Evolutionary conservation across 2,797 vertebrate genomes (phyloP).

Genomic region (Myotis myotis): DNA sequence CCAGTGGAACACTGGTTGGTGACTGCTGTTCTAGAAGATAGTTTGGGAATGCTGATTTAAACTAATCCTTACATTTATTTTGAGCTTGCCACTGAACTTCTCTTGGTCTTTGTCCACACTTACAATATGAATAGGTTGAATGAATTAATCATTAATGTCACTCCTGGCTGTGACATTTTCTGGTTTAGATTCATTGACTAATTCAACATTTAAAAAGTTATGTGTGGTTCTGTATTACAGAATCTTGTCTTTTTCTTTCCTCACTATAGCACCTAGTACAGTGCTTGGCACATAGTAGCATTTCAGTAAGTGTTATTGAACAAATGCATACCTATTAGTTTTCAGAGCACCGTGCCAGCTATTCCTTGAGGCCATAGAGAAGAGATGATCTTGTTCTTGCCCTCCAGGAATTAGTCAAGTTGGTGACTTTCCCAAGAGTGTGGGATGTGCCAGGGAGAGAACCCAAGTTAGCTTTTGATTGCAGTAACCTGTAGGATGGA

Average conservation of each 20-base stretch:
- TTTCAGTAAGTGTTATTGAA: not conserved
- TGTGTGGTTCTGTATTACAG: not conserved
- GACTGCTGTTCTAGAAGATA: not conserved
- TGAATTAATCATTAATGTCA: not conserved
- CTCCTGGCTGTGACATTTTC: slow-evolving; percentile 4
- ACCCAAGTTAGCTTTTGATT: not conserved
- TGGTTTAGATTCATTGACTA: slow-evolving; percentile 19
- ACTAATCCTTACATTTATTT: not conserved
- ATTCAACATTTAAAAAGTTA: not conserved
- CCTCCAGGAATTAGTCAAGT: not conserved
- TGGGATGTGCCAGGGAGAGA: not conserved
- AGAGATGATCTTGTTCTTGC: not conserved
- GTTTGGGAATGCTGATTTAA: slow-evolving; percentile 23
- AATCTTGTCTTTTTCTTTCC: not conserved
- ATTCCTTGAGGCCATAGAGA: not conserved
- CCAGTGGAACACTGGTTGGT: too few species aligned
- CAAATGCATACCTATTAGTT: not conserved
- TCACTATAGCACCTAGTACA: not conserved
- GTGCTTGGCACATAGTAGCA: not conserved
- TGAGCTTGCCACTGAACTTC: not conserved
- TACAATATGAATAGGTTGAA: not conserved
- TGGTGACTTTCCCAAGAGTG: not conserved
- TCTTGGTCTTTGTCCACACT: not conserved
- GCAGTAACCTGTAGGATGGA: not conserved
- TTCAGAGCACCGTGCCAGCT: not conserved